Conservation (phyloP, 2,113 vertebrate genomes). For the Ailurus styani region DNA sequence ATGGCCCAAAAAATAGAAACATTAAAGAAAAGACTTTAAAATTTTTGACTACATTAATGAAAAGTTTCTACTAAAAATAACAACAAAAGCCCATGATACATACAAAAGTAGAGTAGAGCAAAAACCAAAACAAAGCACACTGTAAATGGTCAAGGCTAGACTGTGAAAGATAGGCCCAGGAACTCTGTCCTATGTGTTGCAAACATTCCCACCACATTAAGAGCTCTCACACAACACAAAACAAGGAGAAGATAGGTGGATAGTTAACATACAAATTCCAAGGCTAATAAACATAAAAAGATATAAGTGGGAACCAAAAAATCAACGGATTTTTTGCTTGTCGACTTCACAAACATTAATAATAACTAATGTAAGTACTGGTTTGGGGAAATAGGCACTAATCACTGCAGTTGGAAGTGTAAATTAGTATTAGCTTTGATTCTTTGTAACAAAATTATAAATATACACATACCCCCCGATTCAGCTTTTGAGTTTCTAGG, state of each 20-base stretch:
- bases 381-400: neutral
- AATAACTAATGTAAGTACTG: neutral
- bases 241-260: neutral
- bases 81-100: neutral
- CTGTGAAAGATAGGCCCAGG: neutral
- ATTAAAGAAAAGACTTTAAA: neutral
- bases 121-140: neutral
- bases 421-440: neutral
- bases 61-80: neutral
- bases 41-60: neutral
- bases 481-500: neutral
- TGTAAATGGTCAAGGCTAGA: neutral
- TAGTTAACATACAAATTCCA: neutral
- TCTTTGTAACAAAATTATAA: neutral
- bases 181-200: rapidly evolving
- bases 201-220: neutral
- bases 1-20: neutral
- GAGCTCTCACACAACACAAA: neutral
- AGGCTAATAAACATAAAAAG: neutral
- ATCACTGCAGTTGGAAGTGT: neutral
- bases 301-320: neutral
- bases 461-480: neutral
- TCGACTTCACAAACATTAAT: neutral
- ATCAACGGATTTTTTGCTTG: neutral
- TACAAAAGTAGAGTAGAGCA: neutral